Evolutionary conservation across 2,797 vertebrate species (phyloP), one percentile per base, ranked within the genome.

Genomic region (Euphonia xanthogaster): DNA sequence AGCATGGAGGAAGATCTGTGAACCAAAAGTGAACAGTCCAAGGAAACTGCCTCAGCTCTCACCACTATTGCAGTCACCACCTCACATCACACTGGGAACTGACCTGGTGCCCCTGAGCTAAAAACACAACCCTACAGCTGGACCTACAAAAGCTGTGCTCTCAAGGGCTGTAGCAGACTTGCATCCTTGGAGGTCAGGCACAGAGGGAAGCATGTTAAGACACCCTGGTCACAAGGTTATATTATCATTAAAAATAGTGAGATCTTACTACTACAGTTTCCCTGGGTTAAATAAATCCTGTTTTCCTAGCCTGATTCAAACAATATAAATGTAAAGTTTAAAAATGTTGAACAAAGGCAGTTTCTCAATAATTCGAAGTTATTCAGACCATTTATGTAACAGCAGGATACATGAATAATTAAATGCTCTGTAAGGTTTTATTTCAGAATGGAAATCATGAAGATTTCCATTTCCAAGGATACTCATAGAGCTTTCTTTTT

Each of bases 241-340:
- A 87, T 95, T 96, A 93, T 92, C 75, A 93, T 92, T 93, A 88
- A 93, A 96, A 97, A 97, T 96, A 96, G 47, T 85, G 77, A 86
- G 42, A 37, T 86, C 86, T 75, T 94, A 92, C 47, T 89, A 86
- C 92, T 75, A 92, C 68, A 74, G 75, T 80, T 93, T 92, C 75
- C 78, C 61, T 63, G 33, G 78, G 91, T 96, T 95, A 94, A 92
- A 86, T 57, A 96, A 96, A 96, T 91, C 74, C 68, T 9, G 20
- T 72, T 85, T 77, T 87, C 33, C 75, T 65, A 87, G 35, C 17
- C 54, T 50, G 47, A 86, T 65, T 87, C 47, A 68, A 92, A 70
- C 55, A 54, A 62, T 13, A 51, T 50, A 66, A 90, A 79, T 72
- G 73, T 60, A 53, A 86, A 87, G 68, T 82, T 95, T 85, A 48